Evolutionary conservation across 1,140 invertebrate genomes (phyloP), one percentile per base, ranked within the genome.

Genomic region (Mizuhopecten yessoensis): DNA sequence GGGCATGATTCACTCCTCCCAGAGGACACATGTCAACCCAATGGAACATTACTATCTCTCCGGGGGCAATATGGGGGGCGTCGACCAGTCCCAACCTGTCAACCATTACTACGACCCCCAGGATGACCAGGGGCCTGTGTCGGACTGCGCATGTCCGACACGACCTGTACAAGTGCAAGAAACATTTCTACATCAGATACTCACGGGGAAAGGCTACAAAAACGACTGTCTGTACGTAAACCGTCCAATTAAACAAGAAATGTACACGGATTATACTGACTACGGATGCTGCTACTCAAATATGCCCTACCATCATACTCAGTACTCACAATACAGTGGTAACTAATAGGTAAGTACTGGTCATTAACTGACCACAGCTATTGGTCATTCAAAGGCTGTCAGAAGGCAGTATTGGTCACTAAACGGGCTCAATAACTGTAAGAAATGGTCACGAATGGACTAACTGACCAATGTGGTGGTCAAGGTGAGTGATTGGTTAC

Each of bases 131-230:
- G 17, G 88, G 34, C 29, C n/a, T 29, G 34, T 86, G 45, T 33
- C 39, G 10, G 89, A 87, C 3, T 94, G 93, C 57, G 86, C 89
- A 20, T 94, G 92, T 57, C 45, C 91, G 10, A 86, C 57, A 11
- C 86, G 87, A 36, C 92, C 94, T 23, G 87, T 91, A 23, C 93
- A 94, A 75, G 87, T 91, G 15, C 93, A 94, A 75, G 93, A 95
- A 75, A 94, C 93, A 3, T 94, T 95, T 86, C 92, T 95, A 20
- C 93, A 94, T 91, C 93, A 94, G 88, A 95, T 95, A 89, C 90
- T 94, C 33, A 94, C 92, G 33, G 94, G 94, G 34, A 92, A 95
- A 90, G 94, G 94, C 33, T 94, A 95, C 87, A 93, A 93, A 91
- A 93, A 94, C 90, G 93, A 93, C 89, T 91, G 92, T 87, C 49